A percentile compares a stretch with the other conserved stretches of the same genome.
These are phyloP conservation scores for Gari tellinella DNA, from an alignment of 2,888 invertebrate genomes.

Conservation along the genomic window DNA sequence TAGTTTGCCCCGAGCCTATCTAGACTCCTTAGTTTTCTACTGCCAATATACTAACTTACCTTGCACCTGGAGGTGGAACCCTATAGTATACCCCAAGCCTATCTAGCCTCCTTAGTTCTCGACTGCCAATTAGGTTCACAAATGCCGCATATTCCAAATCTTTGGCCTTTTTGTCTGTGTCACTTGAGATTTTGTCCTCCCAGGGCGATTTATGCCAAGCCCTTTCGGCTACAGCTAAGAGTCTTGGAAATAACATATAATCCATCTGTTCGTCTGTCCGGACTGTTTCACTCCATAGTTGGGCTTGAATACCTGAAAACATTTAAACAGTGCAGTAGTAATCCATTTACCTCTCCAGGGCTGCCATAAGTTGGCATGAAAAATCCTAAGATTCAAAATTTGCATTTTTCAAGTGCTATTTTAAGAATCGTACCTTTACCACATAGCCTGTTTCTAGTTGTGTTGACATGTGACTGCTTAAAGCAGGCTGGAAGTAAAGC, in stretches of 20 bases:
- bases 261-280: slow-evolving; percentile 67
- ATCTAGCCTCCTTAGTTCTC: slow-evolving; percentile 72
- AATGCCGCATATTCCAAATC: slow-evolving; percentile 70
- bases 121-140: slow-evolving; percentile 71
- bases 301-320: slow-evolving; percentile 78
- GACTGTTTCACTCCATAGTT: slow-evolving; percentile 79
- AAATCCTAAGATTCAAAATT: too few relatives aligned
- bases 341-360: too few relatives aligned
- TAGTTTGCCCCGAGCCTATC: too few relatives aligned
- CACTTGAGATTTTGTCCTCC: slow-evolving; percentile 64
- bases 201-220: slow-evolving; percentile 80
- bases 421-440: too few relatives aligned
- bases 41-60: slow-evolving; percentile 64
- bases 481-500: too few relatives aligned
- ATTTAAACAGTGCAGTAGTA: neutral
- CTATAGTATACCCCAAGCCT: slow-evolving; percentile 63
- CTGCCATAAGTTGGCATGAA: too few relatives aligned
- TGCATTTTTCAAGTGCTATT: too few relatives aligned
- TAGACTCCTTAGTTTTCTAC: too few relatives aligned
- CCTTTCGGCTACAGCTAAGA: slow-evolving; percentile 79
- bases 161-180: slow-evolving; percentile 24
- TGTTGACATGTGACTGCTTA: too few relatives aligned
- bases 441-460: too few relatives aligned
- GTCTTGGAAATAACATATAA: slow-evolving; percentile 75
- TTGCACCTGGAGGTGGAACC: slow-evolving; percentile 75